These are phyloP conservation scores for Zygogramma bicolorata DNA, from an alignment of 2,888 invertebrate species.

Conservation along the genomic window DNA sequence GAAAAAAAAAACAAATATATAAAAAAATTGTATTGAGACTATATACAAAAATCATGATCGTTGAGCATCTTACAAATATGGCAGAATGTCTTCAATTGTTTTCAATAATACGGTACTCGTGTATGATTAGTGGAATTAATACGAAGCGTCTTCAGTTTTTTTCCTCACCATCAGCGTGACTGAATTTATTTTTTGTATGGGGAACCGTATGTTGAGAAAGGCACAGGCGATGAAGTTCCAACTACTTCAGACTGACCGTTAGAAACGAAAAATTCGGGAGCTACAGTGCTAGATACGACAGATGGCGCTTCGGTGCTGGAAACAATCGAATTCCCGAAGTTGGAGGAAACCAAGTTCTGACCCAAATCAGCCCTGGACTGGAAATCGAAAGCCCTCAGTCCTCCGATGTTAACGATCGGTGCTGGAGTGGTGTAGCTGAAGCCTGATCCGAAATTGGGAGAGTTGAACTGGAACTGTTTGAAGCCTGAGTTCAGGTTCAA, in stretches of 20 bases:
- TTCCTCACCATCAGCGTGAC: neutral
- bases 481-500: neutral
- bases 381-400: slow-evolving; percentile 2
- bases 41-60: neutral
- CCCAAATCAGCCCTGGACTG: neutral
- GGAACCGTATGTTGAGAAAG: slow-evolving; percentile 6
- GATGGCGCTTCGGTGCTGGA: slow-evolving; percentile 5
- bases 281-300: slow-evolving; percentile 17
- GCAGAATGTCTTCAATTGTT: neutral
- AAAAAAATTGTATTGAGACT: neutral
- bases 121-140: neutral
- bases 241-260: neutral
- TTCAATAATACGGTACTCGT: neutral
- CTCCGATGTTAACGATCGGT: neutral
- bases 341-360: neutral
- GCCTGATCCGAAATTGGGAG: slow-evolving; percentile 1
- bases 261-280: neutral
- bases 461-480: neutral
- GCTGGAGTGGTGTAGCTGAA: neutral
- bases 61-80: neutral
- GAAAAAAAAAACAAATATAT: neutral
- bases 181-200: neutral
- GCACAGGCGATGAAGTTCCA: neutral
- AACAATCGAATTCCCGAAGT: neutral
- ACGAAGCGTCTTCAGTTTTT: neutral